These are phyloP conservation scores for Boulengeromyrus knoepffleri DNA, from an alignment of 2,113 vertebrate species.

Conservation along the genomic window DNA sequence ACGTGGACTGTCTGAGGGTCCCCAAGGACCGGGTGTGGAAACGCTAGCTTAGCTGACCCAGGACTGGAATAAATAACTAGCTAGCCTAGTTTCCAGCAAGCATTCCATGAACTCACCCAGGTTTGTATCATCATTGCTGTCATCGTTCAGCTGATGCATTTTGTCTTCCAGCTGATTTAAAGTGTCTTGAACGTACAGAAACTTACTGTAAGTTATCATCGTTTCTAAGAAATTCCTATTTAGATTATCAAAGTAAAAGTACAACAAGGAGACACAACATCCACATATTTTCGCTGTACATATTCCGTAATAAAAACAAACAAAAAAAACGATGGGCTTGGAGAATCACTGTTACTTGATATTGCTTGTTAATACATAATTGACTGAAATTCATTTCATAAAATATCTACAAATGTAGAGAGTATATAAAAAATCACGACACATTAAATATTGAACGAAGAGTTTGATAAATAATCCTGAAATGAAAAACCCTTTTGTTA, in stretches of 20 bases:
- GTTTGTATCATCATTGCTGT: background rate
- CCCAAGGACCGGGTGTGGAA: background rate
- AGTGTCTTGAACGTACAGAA: background rate
- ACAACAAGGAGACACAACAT: background rate
- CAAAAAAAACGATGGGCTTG: background rate
- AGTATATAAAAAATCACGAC: background rate
- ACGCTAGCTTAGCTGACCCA: background rate
- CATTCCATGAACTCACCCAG: slow-evolving; percentile 5
- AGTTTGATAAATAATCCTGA: background rate
- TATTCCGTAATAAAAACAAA: background rate
- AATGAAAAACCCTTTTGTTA: background rate
- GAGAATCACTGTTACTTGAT: background rate
- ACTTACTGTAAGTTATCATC: background rate
- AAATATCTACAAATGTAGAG: background rate
- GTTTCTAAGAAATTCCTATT: background rate
- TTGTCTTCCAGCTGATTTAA: slow-evolving; percentile 1
- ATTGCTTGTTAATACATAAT: background rate
- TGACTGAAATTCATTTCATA: background rate
- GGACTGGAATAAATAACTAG: background rate
- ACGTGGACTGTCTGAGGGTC: background rate
- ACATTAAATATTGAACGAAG: background rate
- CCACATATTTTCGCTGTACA: background rate
- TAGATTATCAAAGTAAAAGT: background rate
- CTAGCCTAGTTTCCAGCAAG: background rate
- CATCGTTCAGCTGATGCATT: background rate